These are phyloP conservation scores for Tiaroga cobitis DNA, from an alignment of 2,797 vertebrate species.

Conservation along the genomic window DNA sequence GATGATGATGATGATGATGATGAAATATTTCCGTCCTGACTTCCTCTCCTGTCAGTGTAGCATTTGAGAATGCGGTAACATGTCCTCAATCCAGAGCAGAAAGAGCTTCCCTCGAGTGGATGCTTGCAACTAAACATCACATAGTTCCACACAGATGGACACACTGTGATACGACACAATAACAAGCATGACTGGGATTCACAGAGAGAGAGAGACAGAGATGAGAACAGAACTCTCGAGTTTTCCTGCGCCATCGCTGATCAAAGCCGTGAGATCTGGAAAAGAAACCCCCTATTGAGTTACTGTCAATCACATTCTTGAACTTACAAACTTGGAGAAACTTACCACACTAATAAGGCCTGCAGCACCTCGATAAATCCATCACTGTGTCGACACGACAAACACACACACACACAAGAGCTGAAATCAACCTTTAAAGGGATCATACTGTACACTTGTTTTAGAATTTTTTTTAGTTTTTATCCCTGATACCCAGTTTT, in stretches of 20 bases:
- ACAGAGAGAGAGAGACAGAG: constrained; percentile 32
- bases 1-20: constrained; percentile 26
- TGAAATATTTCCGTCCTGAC: constrained; percentile 10
- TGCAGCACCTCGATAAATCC: constrained; percentile 40
- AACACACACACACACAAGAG: constrained; percentile 11
- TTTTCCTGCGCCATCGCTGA: constrained; percentile 28
- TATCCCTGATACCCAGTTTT: no score
- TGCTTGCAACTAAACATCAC: constrained; percentile 15
- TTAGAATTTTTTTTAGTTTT: background rate
- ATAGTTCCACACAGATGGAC: constrained; percentile 21
- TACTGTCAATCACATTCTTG: constrained; percentile 41
- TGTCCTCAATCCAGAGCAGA: background rate
- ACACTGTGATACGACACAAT: constrained; percentile 23
- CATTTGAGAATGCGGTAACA: constrained; percentile 14
- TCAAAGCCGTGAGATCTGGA: constrained; percentile 24
- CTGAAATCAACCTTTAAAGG: constrained; percentile 20
- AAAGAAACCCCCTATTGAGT: constrained; percentile 36
- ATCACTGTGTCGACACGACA: constrained; percentile 21
- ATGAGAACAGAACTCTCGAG: constrained; percentile 29
- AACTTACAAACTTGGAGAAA: constrained; percentile 35
- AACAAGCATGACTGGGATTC: constrained; percentile 47
- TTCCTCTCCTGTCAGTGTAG: constrained; percentile 20
- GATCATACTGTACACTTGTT: constrained; percentile 7
- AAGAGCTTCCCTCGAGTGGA: constrained; percentile 14
- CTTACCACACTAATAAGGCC: constrained; percentile 39